A percentile compares a stretch with the other conserved stretches of the same genome.
phyloP scores from a whole-genome alignment of 2,888 invertebrate species.

The Xylophagus ater region DNA sequence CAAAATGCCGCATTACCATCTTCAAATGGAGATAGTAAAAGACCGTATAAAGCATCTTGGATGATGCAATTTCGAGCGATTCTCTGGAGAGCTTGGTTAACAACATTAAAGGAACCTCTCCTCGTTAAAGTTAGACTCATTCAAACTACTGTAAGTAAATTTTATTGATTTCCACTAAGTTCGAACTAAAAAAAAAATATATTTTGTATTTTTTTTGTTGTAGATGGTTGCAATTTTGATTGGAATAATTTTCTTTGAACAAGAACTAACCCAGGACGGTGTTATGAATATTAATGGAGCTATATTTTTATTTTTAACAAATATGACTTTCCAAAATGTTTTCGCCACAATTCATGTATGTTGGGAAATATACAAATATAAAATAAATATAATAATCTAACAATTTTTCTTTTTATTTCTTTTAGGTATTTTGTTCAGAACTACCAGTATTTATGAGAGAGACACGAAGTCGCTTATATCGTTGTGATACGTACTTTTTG shows the following conservation, averaged over 20 bases:
- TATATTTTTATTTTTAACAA: conserved; percentile 78
- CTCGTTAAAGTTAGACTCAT: conserved; percentile 77
- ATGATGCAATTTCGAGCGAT: conserved; percentile 79
- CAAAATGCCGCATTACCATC: conserved; percentile 19
- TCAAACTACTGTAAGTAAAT: conserved; percentile 70
- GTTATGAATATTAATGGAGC: conserved; percentile 92
- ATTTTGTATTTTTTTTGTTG: conserved; percentile 10
- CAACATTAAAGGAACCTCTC: conserved; percentile 80
- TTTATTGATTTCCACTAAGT: conserved; percentile 3
- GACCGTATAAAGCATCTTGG: conserved; percentile 85
- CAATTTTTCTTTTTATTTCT: conserved; percentile 4
- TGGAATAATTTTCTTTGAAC: conserved; percentile 78
- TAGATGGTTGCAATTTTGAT: conserved; percentile 82
- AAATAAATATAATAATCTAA: conserved; percentile 2
- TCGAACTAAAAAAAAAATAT: neutral
- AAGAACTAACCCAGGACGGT: conserved; percentile 70
- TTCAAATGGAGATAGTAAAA: no score
- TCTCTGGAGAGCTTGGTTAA: conserved; percentile 82
- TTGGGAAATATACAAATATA: neutral
- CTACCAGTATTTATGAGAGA: conserved; percentile 82
- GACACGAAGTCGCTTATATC: conserved; percentile 80
- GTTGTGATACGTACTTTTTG: conserved; percentile 82
- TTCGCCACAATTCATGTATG: conserved; percentile 88
- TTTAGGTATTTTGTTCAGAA: conserved; percentile 79
- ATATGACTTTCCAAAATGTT: conserved; percentile 91